A percentile compares a stretch with the other conserved stretches of the same genome.
Conservation (phyloP, 2,797 vertebrate species). For the Hylomyscus alleni region DNA sequence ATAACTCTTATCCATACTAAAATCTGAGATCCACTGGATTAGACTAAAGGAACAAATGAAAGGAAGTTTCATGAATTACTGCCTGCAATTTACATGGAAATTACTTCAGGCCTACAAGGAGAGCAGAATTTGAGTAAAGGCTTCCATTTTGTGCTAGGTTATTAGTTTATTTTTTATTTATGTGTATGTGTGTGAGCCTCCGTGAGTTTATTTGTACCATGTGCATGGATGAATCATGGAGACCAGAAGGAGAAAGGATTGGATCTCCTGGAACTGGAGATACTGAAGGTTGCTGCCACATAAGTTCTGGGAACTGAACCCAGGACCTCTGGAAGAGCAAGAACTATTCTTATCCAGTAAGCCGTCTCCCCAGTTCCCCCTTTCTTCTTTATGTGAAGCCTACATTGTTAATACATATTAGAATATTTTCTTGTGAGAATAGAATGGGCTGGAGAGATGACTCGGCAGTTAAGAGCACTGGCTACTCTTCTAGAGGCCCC, state of each 20-base stretch:
- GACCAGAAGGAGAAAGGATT: neutral
- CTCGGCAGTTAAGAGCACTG: neutral
- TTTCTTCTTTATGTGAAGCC: neutral
- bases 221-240: neutral
- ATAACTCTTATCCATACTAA: neutral
- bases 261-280: neutral
- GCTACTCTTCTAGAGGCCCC: neutral
- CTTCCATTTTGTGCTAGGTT: neutral
- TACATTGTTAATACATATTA: neutral
- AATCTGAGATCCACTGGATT: neutral
- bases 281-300: neutral
- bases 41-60: constrained; percentile 48
- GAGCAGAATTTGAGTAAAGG: neutral
- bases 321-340: neutral
- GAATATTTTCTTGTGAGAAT: neutral
- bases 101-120: neutral
- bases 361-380: neutral
- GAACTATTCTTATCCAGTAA: neutral
- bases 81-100: neutral
- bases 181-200: neutral
- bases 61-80: neutral
- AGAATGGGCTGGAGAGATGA: neutral
- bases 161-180: neutral
- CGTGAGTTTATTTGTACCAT: neutral
- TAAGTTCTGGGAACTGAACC: neutral